Evolutionary conservation across 2,888 invertebrate genomes (phyloP), one percentile per base, ranked within the genome.

Genomic region (Tuta absoluta): DNA sequence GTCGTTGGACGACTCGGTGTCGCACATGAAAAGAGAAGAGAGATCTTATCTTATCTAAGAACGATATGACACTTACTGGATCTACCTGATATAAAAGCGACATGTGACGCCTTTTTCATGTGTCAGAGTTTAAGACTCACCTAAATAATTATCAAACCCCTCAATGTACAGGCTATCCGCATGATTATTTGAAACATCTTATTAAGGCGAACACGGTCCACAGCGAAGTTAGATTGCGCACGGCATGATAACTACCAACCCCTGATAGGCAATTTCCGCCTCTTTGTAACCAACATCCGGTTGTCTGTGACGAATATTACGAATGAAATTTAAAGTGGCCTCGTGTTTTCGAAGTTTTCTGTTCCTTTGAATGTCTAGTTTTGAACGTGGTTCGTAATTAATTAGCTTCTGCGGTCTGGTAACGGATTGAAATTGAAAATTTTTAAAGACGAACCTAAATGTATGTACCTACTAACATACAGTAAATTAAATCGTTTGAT

Each of bases 221-320:
- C 75, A 74, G 77, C 69, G 74, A 88, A 90, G 88, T 89, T 89
- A 88, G 84, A 89, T 89, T 89, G 76, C 73, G 75, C 74, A 72
- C 74, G 75, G 73, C 74, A 73, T 80, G 81, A 81, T 87, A 86
- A 85, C 86, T 85, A 79, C 80, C 80, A 80, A 74, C 74, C 80
- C 77, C 79, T 84, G 87, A 89, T 91, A 90, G 87, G 87, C 89
- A 90, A 90, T 89, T 91, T 91, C 90, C 90, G 82, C 75, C 73
- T 76, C 89, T 91, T 90, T 91, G 90, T 89, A 75, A 77, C 72
- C 64, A 68, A 73, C 76, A 82, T 86, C 87, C 86, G 84, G 51
- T 14, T 56, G 84, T 79, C 65, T 76, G 76, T 74, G 72, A 74
- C 73, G 76, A 78, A 79, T 82, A 83, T 80, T 78, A 71, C 77